Conservation (phyloP, 2,888 invertebrate genomes). For the Drosophila putrida region DNA sequence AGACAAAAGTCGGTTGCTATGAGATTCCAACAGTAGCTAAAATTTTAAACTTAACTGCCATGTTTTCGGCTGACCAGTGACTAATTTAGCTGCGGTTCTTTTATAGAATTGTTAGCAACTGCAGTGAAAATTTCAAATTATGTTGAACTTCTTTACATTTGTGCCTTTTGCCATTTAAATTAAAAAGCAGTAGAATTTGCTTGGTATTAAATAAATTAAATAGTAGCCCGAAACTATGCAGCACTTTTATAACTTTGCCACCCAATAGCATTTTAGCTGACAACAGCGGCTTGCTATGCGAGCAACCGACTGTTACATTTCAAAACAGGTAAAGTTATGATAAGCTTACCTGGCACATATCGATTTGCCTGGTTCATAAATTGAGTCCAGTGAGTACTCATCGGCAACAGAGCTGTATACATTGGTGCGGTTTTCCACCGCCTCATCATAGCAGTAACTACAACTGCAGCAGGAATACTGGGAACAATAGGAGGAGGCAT, state of each 20-base stretch:
- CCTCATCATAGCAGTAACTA: slow-evolving; percentile 87
- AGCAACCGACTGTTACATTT: background rate
- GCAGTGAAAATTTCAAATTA: background rate
- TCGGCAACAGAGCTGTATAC: slow-evolving; percentile 82
- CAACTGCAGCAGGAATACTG: slow-evolving; percentile 88
- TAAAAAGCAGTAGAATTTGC: background rate
- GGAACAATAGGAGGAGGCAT: slow-evolving; percentile 86
- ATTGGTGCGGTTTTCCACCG: slow-evolving; percentile 85
- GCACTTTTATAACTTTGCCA: background rate
- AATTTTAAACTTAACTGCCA: no score
- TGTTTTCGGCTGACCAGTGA: no score
- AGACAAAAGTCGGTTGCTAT: slow-evolving; percentile 32
- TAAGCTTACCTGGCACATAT: slow-evolving; percentile 81
- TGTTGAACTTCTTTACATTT: background rate
- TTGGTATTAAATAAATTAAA: background rate
- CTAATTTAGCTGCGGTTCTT: no score
- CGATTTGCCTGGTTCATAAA: slow-evolving; percentile 70
- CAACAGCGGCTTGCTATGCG: slow-evolving; percentile 28
- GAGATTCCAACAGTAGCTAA: no score
- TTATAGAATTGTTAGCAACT: no score
- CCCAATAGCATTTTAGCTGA: background rate
- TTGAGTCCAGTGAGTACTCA: slow-evolving; percentile 79
- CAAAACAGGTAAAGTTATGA: background rate
- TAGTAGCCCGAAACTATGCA: slow-evolving; percentile 46
- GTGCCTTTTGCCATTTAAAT: background rate